Base-by-base conservation (phyloP, 2,888 invertebrate genomes). In the Hybos culiciformis region DNA sequence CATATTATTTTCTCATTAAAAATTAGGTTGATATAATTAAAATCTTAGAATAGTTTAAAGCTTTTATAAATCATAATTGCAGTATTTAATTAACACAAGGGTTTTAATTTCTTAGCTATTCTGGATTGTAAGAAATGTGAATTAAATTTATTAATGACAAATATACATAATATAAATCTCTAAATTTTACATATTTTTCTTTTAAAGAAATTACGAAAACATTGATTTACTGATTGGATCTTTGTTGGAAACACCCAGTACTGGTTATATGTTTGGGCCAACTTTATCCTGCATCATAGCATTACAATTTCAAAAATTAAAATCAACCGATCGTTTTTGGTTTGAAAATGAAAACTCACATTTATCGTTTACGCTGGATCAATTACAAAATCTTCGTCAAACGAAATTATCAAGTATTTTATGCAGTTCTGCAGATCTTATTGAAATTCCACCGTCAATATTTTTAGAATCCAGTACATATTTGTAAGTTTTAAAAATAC, bases 311-410 rank as follows among this genome's bases (percentile, higher is more conserved):
- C 75, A 78, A 31, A 77, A 80, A 49, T 67, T 90, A 6, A 78
- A 88, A 54, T 80, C 80, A 54, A 85, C 90, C 42, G 94, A 94
- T 69, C 71, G 93, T 48, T 93, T 91, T 62, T 94, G 92, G 91
- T 93, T 91, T 58, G 93, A 94, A 63, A 92, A 92, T 59, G 91
- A 92, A 58, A 72, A 91, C 37, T 91, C 90, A 1, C 90, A 90
- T 1, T 87, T 88, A 14, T 82, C 88, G 0, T 73, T 91, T 48
- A 75, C 72, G 0, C 70, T 77, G 46, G 80, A 80, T 39, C 90
- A 91, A 59, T 68, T 92, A n/a, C n/a, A n/a, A n/a, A n/a, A n/a
- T n/a, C n/a, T n/a, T n/a, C n/a, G n/a, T n/a, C n/a, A n/a, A n/a
- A 79, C 88, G 1, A 82, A 86, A 3, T 66, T 90, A 5, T 66